Conservation (phyloP, 2,797 vertebrate genomes). For the Taeniopygia guttata region DNA sequence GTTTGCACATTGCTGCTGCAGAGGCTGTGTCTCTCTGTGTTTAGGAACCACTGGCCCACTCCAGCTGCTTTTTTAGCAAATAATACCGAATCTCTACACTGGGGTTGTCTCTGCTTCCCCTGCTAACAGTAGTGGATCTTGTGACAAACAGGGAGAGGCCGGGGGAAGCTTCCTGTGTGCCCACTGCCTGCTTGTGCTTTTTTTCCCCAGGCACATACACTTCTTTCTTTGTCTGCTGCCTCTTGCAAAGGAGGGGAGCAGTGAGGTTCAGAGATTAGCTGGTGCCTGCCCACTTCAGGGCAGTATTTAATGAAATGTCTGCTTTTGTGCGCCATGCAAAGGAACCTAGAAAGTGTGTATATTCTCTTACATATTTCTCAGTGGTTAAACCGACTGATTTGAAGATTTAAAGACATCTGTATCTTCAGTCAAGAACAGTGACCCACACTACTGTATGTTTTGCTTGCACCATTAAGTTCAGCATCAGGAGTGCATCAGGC, state of each 20-base stretch:
- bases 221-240: not conserved
- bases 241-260: not conserved
- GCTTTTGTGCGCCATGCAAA: not conserved
- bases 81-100: not conserved
- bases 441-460: not conserved
- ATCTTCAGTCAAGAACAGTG: not conserved
- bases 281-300: not conserved
- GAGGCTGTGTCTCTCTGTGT: fast-evolving
- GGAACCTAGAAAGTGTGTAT: not conserved
- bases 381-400: not conserved
- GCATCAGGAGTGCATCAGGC: not conserved
- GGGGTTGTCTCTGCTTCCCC: not conserved
- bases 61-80: not conserved
- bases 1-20: not conserved
- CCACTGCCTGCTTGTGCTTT: not conserved
- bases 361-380: not conserved
- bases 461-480: not conserved
- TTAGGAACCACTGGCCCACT: not conserved
- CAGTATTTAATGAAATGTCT: not conserved
- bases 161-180: not conserved
- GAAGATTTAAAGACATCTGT: not conserved
- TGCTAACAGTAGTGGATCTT: not conserved
- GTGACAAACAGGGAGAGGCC: fast-evolving
- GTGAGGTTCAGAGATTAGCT: not conserved
- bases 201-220: not conserved